Conservation (phyloP, 2,888 invertebrate species). For the Monoplex corrugatus region DNA sequence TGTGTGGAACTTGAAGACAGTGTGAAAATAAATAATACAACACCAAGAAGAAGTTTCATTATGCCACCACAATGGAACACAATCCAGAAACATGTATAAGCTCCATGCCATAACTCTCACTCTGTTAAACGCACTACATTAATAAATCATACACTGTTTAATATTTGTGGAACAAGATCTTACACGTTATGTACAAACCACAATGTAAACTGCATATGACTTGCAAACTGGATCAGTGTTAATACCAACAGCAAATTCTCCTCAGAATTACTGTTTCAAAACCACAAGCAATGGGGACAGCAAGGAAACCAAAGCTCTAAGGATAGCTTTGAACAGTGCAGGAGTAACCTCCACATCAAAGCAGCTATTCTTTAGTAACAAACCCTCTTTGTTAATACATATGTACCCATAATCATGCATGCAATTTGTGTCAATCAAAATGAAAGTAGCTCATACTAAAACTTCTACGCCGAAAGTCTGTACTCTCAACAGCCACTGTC, state of each 20-base stretch:
- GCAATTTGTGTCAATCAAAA: neutral
- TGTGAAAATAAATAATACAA: no score
- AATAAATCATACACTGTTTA: no score
- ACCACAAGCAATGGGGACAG: neutral
- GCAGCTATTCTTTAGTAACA: conserved; percentile 1
- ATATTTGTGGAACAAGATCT: no score
- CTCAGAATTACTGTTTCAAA: neutral
- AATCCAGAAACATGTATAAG: no score
- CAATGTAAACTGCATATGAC: no score
- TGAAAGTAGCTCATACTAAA: conserved; percentile 33
- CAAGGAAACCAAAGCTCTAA: neutral
- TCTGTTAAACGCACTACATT: no score
- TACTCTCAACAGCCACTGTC: conserved; percentile 18
- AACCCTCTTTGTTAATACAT: conserved; percentile 11
- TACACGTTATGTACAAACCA: no score
- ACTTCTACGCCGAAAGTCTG: conserved; percentile 32
- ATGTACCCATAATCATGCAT: conserved; percentile 28
- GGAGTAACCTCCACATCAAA: neutral
- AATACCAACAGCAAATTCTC: neutral
- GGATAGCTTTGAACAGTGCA: neutral
- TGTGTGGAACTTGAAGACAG: no score
- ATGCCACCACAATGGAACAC: no score
- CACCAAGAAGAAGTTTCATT: no score
- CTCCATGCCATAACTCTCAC: no score
- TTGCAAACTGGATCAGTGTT: no score